Evolutionary conservation across 2,888 invertebrate species (phyloP), one percentile per base, ranked within the genome.

Genomic region (Tanaodytes sp.): DNA sequence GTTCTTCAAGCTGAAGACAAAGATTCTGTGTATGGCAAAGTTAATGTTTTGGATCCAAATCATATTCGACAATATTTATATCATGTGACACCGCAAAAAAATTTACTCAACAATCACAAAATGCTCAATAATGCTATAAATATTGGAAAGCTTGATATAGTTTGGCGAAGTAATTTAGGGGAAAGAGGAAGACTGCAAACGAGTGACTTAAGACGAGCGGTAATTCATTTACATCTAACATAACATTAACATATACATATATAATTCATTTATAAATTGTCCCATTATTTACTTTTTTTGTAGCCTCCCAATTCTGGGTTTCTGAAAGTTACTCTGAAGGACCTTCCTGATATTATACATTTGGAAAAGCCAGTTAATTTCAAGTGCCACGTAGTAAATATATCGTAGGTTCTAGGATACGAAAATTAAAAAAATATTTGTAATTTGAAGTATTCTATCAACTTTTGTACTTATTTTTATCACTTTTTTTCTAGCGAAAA

Each of bases 181-280:
- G 98, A 98, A 87, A 91, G 94, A 77, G 98, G 98, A n/a, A 89
- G 97, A 72, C 87, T 98, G 66, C 98, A 98, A 87, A 98, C 98
- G 12, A 96, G 97, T 86, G 96, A 96, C 80, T 86, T 98, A 62
- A 94, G 96, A 82, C 90, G 97, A 87, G 92, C 92, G 89, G 93
- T 93, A 71, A 67, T 45, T n/a, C 33, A 27, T 15, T 45, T 27
- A 20, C 16, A 46, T 46, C n/a, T n/a, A n/a, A n/a, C n/a, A n/a
- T n/a, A n/a, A n/a, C n/a, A n/a, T n/a, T n/a, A n/a, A n/a, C n/a
- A n/a, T n/a, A n/a, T n/a, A n/a, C n/a, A n/a, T n/a, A n/a, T n/a
- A n/a, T n/a, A n/a, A n/a, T n/a, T n/a, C n/a, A n/a, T n/a, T n/a
- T n/a, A n/a, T n/a, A n/a, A 27, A 14, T 4, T 39, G 12, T n/a